These are phyloP conservation scores for Thripadectes ignobilis DNA, from an alignment of 2,797 vertebrate genomes.

Conservation along the genomic window DNA sequence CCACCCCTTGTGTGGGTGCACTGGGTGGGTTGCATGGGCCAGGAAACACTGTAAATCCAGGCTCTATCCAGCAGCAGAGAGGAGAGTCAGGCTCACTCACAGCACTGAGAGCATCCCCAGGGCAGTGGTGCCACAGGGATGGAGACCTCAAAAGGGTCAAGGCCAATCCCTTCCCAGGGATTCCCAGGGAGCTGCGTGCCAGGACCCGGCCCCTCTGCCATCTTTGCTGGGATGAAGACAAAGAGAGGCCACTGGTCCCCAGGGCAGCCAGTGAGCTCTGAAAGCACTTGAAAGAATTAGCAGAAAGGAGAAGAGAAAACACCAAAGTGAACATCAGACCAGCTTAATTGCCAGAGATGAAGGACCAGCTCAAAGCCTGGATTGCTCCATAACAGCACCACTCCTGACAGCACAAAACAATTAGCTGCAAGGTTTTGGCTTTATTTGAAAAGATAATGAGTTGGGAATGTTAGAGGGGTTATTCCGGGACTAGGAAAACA, in stretches of 20 bases:
- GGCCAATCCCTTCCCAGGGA: background rate
- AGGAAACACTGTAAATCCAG: background rate
- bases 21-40: accelerated
- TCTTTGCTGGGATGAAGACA: background rate
- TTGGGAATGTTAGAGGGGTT: conserved; percentile 58
- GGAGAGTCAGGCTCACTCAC: background rate
- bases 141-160: background rate
- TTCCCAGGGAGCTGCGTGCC: background rate
- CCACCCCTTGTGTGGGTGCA: accelerated
- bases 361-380: conserved; percentile 31
- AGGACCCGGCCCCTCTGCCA: accelerated
- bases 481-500: conserved; percentile 76
- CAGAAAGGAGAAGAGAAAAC: conserved; percentile 13
- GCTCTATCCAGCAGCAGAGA: background rate
- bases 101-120: background rate
- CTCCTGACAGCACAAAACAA: conserved; percentile 50
- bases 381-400: conserved; percentile 30
- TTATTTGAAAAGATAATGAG: conserved; percentile 55
- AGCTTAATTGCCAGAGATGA: conserved; percentile 46
- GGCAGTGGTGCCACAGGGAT: background rate
- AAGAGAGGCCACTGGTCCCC: conserved; percentile 1
- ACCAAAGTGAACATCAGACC: conserved; percentile 63
- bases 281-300: conserved; percentile 39
- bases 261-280: accelerated
- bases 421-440: conserved; percentile 65